Evolutionary conservation across 35 echinoderm and acorn worm genomes (phyloP), one percentile per base, ranked within the genome.

Genomic region (Stichopus chloronotus): DNA sequence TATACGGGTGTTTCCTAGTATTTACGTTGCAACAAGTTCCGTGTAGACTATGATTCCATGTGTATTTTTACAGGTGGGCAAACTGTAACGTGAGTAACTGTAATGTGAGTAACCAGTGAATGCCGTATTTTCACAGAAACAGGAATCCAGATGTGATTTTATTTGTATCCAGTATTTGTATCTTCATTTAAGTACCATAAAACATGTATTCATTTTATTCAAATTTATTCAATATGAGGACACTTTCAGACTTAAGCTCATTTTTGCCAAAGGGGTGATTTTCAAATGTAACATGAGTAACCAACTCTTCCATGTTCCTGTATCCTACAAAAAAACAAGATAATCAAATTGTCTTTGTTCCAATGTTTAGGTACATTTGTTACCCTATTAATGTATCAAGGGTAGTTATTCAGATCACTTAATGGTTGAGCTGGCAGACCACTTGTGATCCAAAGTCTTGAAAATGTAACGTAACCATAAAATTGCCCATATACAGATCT

Each of bases 201-300:
- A 81, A 81, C 78, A 87, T 87, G 55, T 59, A 58, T 59, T 87
- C 84, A 59, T 87, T 87, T 87, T 87, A 5, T 87, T 87, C n/a
- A 59, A 87, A 59, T 59, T 6, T 87, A 59, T 87, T 23, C 84
- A 87, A 19, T 87, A 87, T 59, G 84, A 87, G 84, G 55, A 87
- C 56, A 87, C 84, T 59, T 87, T 87, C 58, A 17, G 84, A 87
- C 10, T 59, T 8, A 87, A 87, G 55, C 7, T 58, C n/a, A 87
- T 9, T 87, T 87, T 87, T 84, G 5, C 8, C 53, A 0, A 2
- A 10, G n/a, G 30, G 3, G 30, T 84, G 81, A 52, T 25, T 84
- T 84, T 81, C 43, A 84, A 25, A 2, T 84, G 43, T 8, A 53
- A 52, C 54, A 1, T 52, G 81, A 53, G 22, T 52, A 52, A 84